A percentile compares a stretch with the other conserved stretches of the same genome.
phyloP scores from a whole-genome alignment of 1,140 invertebrate species.

The Drosophila mayri region DNA sequence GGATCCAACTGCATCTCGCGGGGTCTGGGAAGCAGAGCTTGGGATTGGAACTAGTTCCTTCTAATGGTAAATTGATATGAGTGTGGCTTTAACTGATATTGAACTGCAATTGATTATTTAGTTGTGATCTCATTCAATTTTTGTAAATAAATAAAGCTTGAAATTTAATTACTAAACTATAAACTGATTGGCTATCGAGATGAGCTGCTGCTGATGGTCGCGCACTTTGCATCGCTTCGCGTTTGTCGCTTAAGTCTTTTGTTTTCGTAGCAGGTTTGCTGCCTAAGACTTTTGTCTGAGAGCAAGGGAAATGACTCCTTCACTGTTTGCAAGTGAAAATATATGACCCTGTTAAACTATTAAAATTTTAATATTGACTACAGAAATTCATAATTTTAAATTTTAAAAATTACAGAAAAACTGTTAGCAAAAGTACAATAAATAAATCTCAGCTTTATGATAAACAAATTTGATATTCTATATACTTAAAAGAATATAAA shows the following conservation, averaged over 20 bases:
- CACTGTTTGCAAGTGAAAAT: no score
- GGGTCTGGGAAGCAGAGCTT: conserved; percentile 15
- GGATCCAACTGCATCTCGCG: conserved; percentile 26
- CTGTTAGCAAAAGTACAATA: no score
- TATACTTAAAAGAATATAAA: no score
- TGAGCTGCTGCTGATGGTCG: background rate
- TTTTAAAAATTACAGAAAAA: no score
- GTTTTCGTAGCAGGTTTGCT: conserved; percentile 54
- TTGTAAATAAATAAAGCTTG: background rate
- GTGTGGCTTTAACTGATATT: background rate
- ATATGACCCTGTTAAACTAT: no score
- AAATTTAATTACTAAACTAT: no score
- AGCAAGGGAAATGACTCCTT: no score
- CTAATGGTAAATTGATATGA: conserved; percentile 16
- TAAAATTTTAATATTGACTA: no score
- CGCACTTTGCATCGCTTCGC: conserved; percentile 14
- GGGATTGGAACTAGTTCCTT: conserved; percentile 26
- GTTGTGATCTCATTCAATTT: background rate
- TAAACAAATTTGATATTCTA: no score
- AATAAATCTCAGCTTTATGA: no score
- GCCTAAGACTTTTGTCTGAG: conserved; percentile 67
- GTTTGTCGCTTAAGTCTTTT: conserved; percentile 23
- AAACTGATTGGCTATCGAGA: no score
- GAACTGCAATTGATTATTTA: background rate
- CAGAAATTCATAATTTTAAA: no score